Percentiles rank a stretch among this genome's conserved stretches.
Conservation (phyloP, 2,797 vertebrate species). For the Steatocranus sp. region DNA sequence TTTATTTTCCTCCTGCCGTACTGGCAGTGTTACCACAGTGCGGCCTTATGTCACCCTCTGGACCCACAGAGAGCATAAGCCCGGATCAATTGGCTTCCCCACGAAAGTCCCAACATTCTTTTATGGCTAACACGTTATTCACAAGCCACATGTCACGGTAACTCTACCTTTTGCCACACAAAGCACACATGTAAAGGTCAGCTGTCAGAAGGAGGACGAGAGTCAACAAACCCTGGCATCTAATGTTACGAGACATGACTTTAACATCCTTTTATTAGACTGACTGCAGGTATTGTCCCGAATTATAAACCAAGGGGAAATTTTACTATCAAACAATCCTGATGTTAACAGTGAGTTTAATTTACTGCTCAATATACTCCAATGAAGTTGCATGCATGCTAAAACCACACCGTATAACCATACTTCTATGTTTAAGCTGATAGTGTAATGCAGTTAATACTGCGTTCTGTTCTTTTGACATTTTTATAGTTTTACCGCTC, state of each 20-base stretch:
- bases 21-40: background rate
- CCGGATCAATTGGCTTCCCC: slow-evolving; percentile 32
- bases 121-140: slow-evolving; percentile 21
- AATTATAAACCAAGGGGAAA: background rate
- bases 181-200: slow-evolving; percentile 2
- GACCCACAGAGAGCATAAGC: slow-evolving; percentile 1
- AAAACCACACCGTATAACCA: background rate
- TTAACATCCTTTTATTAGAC: background rate
- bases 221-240: background rate
- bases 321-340: background rate
- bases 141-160: background rate
- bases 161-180: background rate
- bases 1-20: slow-evolving; percentile 48
- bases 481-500: background rate
- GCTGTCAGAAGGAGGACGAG: background rate
- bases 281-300: background rate
- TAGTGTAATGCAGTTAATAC: background rate
- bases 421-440: background rate
- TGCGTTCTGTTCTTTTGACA: background rate
- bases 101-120: slow-evolving; percentile 8
- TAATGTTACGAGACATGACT: background rate
- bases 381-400: background rate
- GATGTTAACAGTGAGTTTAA: background rate
- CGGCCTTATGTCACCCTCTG: slow-evolving; percentile 24
- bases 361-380: background rate